Conservation (phyloP, 2,113 vertebrate species). For the Hippoglossus stenolepis region DNA sequence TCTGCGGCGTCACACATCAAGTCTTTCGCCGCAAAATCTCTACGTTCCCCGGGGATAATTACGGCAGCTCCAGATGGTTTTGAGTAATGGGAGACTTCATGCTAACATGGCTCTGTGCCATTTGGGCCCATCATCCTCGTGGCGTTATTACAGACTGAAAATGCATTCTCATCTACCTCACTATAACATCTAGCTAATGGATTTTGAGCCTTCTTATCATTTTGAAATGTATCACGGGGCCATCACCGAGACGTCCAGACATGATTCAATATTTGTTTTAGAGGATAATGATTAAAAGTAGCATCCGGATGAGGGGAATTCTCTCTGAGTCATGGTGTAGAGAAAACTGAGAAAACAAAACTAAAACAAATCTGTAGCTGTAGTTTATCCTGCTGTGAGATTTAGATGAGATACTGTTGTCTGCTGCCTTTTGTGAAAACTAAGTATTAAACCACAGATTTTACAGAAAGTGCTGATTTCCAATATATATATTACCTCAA, state of each 20-base stretch:
- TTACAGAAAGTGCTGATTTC: not conserved
- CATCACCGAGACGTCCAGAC: not conserved
- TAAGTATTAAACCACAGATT: not conserved
- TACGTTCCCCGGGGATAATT: slow-evolving; percentile 13
- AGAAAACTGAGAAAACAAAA: too few relatives aligned
- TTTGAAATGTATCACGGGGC: slow-evolving; percentile 11
- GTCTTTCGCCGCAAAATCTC: slow-evolving; percentile 13
- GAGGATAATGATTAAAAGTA: not conserved
- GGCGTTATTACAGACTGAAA: slow-evolving; percentile 34
- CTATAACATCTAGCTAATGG: slow-evolving; percentile 41
- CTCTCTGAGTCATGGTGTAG: not conserved
- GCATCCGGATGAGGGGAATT: not conserved
- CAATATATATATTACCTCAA: not conserved
- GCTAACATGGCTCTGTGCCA: slow-evolving; percentile 44
- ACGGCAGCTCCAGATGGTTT: slow-evolving; percentile 30
- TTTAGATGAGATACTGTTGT: too few relatives aligned
- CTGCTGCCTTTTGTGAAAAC: not conserved
- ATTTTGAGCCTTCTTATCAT: slow-evolving; percentile 19
- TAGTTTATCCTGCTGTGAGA: not conserved
- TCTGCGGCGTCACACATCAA: not conserved
- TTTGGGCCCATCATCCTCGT: slow-evolving; percentile 33
- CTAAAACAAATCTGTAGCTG: too few relatives aligned
- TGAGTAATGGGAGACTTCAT: slow-evolving; percentile 4
- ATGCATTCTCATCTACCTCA: slow-evolving; percentile 49
- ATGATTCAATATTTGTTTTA: slow-evolving; percentile 23